A percentile compares a stretch with the other conserved stretches of the same genome.
These are phyloP conservation scores for Toxostoma redivivum DNA, from an alignment of 2,113 vertebrate species.

Conservation along the genomic window DNA sequence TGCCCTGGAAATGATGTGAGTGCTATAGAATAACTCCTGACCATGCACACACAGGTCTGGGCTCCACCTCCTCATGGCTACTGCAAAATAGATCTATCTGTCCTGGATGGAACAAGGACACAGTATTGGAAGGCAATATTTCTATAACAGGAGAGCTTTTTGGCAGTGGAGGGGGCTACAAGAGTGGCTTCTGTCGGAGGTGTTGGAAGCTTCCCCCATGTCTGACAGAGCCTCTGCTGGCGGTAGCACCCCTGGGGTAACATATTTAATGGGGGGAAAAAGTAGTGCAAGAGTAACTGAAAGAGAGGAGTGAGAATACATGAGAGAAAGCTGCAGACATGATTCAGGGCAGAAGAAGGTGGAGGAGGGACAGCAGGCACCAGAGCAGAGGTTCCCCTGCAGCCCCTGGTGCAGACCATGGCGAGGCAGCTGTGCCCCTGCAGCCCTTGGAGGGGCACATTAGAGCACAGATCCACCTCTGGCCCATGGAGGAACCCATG, in stretches of 20 bases:
- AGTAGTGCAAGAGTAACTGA: not conserved
- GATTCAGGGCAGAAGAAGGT: not conserved
- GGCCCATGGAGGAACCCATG: not conserved
- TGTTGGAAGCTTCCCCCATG: not conserved
- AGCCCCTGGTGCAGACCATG: not conserved
- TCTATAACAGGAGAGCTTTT: not conserved
- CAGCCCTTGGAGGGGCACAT: not conserved
- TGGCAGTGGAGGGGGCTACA: not conserved
- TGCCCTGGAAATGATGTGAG: not conserved
- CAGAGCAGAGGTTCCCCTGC: not conserved
- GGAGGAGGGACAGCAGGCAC: not conserved
- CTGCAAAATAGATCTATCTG: not conserved
- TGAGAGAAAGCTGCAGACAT: not conserved
- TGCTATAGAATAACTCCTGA: not conserved
- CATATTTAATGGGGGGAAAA: not conserved
- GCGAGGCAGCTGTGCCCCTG: not conserved
- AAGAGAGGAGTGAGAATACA: not conserved
- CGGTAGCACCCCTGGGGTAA: not conserved
- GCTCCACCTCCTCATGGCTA: not conserved
- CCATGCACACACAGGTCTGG: not conserved
- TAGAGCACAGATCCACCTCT: not conserved
- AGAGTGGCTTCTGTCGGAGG: not conserved
- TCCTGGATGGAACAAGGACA: not conserved
- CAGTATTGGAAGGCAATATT: not conserved
- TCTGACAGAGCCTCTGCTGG: not conserved